Percentiles rank a stretch among this genome's conserved stretches.
These are phyloP conservation scores for Cyclura pinguis DNA, from an alignment of 2,797 vertebrate genomes.

Conservation along the genomic window DNA sequence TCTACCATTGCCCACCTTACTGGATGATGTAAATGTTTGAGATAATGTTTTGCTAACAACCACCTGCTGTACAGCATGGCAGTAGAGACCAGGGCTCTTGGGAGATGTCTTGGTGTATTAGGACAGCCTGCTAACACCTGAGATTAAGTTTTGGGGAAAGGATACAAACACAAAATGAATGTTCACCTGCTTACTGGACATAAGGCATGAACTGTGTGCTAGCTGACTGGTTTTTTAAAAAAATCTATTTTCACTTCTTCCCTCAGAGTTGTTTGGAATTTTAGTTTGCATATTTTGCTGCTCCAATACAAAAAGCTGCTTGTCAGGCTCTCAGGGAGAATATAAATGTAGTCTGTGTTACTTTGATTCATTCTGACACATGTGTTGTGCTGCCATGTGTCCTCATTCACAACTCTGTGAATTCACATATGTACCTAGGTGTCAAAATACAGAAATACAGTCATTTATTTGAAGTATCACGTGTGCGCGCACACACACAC, in stretches of 20 bases:
- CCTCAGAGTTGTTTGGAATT: background rate
- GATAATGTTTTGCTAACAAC: background rate
- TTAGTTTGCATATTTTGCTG: background rate
- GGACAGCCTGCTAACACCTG: background rate
- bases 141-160: background rate
- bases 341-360: background rate
- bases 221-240: background rate
- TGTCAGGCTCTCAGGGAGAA: background rate
- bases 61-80: background rate
- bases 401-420: background rate
- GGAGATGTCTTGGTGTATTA: conserved; percentile 13
- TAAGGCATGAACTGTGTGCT: background rate
- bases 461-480: background rate
- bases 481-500: too few relatives aligned
- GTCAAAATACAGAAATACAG: background rate
- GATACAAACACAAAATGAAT: conserved; percentile 13
- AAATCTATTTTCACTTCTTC: background rate
- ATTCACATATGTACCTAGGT: background rate
- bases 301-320: background rate
- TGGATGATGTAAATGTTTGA: background rate
- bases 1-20: background rate
- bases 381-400: background rate
- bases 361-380: background rate
- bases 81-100: background rate
- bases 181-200: background rate